These are phyloP conservation scores for Pterocles gutturalis DNA, from an alignment of 2,113 vertebrate species.

Conservation along the genomic window DNA sequence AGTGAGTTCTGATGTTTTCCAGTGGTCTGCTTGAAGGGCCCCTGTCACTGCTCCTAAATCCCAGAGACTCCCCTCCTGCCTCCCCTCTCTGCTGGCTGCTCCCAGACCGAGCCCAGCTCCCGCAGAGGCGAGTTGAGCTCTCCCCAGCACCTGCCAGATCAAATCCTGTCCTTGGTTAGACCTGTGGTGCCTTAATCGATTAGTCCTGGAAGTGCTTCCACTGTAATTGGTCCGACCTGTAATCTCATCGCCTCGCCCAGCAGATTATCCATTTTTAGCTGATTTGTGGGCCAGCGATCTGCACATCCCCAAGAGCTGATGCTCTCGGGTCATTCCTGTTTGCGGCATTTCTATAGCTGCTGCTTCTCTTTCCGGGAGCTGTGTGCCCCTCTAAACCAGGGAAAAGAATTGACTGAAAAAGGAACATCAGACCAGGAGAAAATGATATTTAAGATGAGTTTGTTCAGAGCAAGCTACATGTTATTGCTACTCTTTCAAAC, in stretches of 20 bases:
- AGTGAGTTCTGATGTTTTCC: background rate
- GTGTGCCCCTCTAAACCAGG: background rate
- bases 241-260: background rate
- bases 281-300: background rate
- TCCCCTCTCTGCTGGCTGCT: too few species aligned
- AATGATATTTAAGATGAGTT: background rate
- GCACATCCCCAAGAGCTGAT: background rate
- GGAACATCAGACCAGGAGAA: background rate
- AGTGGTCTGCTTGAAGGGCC: background rate
- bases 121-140: fast-evolving
- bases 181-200: background rate
- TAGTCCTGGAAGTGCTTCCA: constrained; percentile 3
- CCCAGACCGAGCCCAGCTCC: background rate
- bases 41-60: too few species aligned
- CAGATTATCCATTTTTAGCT: constrained; percentile 52
- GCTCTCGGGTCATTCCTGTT: background rate
- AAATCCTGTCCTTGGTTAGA: background rate
- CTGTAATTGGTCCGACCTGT: constrained; percentile 21
- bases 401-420: constrained; percentile 1
- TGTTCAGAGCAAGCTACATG: background rate
- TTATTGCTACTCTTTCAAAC: background rate
- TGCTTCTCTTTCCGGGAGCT: background rate
- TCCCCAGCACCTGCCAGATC: background rate
- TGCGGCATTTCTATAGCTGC: background rate
- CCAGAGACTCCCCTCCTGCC: too few species aligned